phyloP scores from a whole-genome alignment of 2,797 vertebrate species.

The Melanotaenia trifasciata region DNA sequence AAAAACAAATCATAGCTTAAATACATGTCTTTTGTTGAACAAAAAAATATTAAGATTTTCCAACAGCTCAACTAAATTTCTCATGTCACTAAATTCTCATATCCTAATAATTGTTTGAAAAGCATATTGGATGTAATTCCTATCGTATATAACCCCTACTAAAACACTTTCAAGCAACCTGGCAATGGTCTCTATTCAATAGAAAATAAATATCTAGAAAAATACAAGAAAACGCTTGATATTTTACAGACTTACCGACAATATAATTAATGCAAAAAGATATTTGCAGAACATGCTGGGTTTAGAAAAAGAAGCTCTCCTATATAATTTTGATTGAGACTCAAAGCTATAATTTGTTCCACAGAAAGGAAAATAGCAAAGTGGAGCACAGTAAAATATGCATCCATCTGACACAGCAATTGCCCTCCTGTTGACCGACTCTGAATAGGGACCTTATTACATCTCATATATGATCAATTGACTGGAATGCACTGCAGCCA shows the following conservation, averaged over 20 bases:
- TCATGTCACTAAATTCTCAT: too few species aligned
- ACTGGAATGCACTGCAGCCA: constrained; percentile 24
- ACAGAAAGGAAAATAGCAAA: constrained; percentile 34
- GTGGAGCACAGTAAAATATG: neutral
- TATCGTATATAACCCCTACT: neutral
- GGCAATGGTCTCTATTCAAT: too few species aligned
- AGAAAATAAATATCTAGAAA: neutral
- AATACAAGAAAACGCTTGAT: constrained; percentile 1
- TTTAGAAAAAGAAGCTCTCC: constrained; percentile 11
- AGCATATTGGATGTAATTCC: neutral
- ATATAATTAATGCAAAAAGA: constrained; percentile 23
- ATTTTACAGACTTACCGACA: constrained; percentile 31
- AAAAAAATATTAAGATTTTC: neutral
- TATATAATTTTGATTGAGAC: constrained; percentile 26
- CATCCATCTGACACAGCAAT: constrained; percentile 16
- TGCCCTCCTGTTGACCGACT: constrained; percentile 25
- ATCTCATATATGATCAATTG: constrained; percentile 42
- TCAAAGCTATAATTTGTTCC: constrained; percentile 26
- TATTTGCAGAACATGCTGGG: constrained; percentile 22
- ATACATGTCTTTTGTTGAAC: too few species aligned
- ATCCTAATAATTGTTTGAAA: neutral
- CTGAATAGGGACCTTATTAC: constrained; percentile 43
- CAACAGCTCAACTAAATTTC: neutral
- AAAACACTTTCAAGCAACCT: neutral
- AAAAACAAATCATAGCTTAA: too few species aligned